Base-by-base conservation (phyloP, 2,113 vertebrate species). In the Archilochus colubris region DNA sequence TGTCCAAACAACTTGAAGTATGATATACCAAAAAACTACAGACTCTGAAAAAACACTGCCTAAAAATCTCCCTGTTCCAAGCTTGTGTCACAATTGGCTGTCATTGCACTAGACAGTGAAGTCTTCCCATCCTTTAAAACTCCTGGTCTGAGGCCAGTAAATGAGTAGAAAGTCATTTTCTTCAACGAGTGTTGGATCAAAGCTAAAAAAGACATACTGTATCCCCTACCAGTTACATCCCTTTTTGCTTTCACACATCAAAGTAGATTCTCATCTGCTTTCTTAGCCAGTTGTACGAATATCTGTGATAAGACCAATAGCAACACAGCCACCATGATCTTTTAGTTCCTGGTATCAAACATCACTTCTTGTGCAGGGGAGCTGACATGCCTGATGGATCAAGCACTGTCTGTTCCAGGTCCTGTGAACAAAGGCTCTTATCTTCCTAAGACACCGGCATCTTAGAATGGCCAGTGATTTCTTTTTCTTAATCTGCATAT, bases 1-100 rank as follows among this genome's bases (percentile, higher is more conserved):
- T 88, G 91, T 57, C 82, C 76, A 79, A 48, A 87, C 62, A 85
- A 19, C 36, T 36, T 40, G 3, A 89, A 86, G 44, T 61, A n/a
- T 53, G 50, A 76, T 57, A 43, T 4, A 30, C 2, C 36, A 31
- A 62, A 80, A 53, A 76, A 38, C 36, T n/a, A 12, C 31, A 79
- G 80, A 28, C 57, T 89, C 48, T 91, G 66, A 50, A 69, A 10
- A 27, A 61, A 12, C 33, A 4, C 36, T 67, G 48, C 74, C 53
- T 72, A 3, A 76, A 15, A 51, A 30, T n/a, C 57, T 68, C 38
- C 76, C 46, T 10, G 0, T 64, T 89, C 75, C 62, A 70, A 75
- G 78, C 44, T 64, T 9, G 44, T 72, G 83, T 43, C 69, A 55
- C 82, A 44, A 23, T 44, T 80, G 63, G 51, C 72, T 86, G 80